These are phyloP conservation scores for Sebastes baramenuke DNA, from an alignment of 2,797 vertebrate genomes.

Conservation along the genomic window DNA sequence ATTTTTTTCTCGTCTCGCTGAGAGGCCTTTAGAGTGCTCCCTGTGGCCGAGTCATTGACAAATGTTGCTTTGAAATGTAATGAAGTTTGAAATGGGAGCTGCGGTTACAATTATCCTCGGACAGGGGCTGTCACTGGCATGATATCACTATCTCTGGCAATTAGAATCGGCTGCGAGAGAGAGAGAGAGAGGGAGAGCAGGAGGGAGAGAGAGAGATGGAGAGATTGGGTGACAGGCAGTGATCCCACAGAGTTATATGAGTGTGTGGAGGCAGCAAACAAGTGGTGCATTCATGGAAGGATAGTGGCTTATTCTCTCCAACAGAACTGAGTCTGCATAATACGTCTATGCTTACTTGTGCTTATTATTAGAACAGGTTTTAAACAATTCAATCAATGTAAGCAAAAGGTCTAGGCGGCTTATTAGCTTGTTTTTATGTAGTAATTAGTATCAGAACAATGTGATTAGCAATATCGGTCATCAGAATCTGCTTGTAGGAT, in stretches of 20 bases:
- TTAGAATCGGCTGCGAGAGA: slow-evolving; percentile 68
- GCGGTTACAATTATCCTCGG: slow-evolving; percentile 81
- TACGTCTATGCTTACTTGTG: neutral
- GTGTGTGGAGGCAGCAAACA: slow-evolving; percentile 52
- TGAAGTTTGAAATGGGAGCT: slow-evolving; percentile 86
- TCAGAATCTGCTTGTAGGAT: neutral
- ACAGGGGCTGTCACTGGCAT: slow-evolving; percentile 78
- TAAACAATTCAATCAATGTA: neutral
- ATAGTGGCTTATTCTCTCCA: slow-evolving; percentile 15
- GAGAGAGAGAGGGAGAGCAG: slow-evolving; percentile 33
- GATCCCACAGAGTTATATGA: slow-evolving; percentile 57
- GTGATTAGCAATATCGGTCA: neutral
- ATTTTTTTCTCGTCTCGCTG: slow-evolving; percentile 45
- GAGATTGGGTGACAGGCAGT: slow-evolving; percentile 66
- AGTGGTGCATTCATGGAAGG: slow-evolving; percentile 43
- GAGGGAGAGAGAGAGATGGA: slow-evolving; percentile 55
- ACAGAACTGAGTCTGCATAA: slow-evolving; percentile 1
- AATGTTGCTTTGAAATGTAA: slow-evolving; percentile 86
- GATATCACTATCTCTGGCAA: slow-evolving; percentile 80
- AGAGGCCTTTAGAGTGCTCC: slow-evolving; percentile 72
- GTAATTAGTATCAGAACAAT: neutral
- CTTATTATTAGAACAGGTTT: neutral
- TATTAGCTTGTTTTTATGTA: neutral
- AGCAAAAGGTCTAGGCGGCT: neutral
- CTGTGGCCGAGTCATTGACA: slow-evolving; percentile 78